A percentile compares a stretch with the other conserved stretches of the same genome.
These are phyloP conservation scores for Drosophila bunnanda DNA, from an alignment of 2,888 invertebrate genomes.

Conservation along the genomic window DNA sequence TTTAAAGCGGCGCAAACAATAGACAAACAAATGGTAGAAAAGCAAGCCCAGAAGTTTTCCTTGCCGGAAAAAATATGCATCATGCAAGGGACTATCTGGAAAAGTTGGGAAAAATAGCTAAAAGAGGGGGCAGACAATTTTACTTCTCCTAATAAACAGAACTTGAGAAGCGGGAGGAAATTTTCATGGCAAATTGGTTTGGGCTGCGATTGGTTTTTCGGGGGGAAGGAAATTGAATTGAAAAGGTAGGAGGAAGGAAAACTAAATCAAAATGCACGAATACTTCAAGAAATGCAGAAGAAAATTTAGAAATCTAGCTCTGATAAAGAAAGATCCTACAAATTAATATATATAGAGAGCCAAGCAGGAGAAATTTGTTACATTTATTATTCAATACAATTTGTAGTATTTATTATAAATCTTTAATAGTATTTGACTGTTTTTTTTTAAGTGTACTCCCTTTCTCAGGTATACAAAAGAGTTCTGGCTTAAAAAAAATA, in stretches of 20 bases:
- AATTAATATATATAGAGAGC: neutral
- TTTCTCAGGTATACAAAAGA: constrained; percentile 17
- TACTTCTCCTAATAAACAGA: constrained; percentile 48
- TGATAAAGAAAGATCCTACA: neutral
- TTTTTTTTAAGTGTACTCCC: constrained; percentile 1
- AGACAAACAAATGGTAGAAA: constrained; percentile 28
- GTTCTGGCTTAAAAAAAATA: neutral
- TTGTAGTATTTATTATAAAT: neutral
- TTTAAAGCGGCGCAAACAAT: constrained; percentile 36
- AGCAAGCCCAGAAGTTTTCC: constrained; percentile 21
- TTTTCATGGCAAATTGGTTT: constrained; percentile 36
- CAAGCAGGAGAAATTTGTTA: neutral
- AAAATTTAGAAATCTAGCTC: neutral
- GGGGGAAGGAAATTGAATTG: constrained; percentile 7
- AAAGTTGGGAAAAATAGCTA: constrained; percentile 4
- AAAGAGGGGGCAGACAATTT: constrained; percentile 19
- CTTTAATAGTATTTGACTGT: neutral
- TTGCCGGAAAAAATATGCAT: constrained; percentile 1
- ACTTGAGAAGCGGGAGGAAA: constrained; percentile 20
- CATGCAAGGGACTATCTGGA: constrained; percentile 1
- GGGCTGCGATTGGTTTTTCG: constrained; percentile 19
- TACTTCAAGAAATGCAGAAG: constrained; percentile 1
- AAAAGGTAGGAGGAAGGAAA: neutral
- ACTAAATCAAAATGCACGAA: constrained; percentile 29
- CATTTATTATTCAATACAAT: neutral